Base-by-base conservation (phyloP, 1,140 invertebrate species). In the Acromyrmex heyeri region DNA sequence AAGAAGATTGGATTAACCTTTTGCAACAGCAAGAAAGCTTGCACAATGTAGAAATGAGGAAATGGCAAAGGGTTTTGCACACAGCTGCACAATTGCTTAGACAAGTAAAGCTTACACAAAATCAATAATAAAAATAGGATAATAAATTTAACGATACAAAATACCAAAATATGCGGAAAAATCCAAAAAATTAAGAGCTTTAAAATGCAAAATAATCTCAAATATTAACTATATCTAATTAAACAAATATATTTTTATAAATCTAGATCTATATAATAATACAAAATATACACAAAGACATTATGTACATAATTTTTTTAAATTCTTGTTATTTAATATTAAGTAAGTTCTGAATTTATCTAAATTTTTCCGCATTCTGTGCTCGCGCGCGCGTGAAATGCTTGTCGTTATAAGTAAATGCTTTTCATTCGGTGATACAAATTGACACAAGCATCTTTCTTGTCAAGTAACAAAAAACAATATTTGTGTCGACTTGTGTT, bases 1-100 rank as follows among this genome's bases (percentile, higher is more conserved):
- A 97, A 93, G 97, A 98, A 91, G 97, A 98, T 91, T 98, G 97
- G 97, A 96, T 97, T 59, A 95, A 96, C 87, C 94, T 98, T 70
- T 94, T 98, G 62, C 97, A 97, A 91, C 96, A 97, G 69, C 98
- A 98, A 95, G 96, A 98, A 94, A 95, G 95, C 48, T 95, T 97
- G 44, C 97, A 98, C 95, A 96, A 97, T 62, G 95, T 96, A 61
- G 97, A 98, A 94, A 95, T 98, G 91, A 96, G 96, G 70, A 97
- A 97, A 90, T 98, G 98, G 98, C 96, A 97, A 91, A 96, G 96
- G 90, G 96, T 97, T 83, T 95, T 98, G 30, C 96, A 96, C 87
- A 96, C 96, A 75, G 96, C 97, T 61, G 96, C 97, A 78, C 92
- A 96, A 61, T 95, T 97, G 65, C 94, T 97, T 75, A 95, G 95